Percentiles rank a stretch among this genome's conserved stretches.
These are phyloP conservation scores for Ametastegia equiseti DNA, from an alignment of 2,888 invertebrate species.

Conservation along the genomic window DNA sequence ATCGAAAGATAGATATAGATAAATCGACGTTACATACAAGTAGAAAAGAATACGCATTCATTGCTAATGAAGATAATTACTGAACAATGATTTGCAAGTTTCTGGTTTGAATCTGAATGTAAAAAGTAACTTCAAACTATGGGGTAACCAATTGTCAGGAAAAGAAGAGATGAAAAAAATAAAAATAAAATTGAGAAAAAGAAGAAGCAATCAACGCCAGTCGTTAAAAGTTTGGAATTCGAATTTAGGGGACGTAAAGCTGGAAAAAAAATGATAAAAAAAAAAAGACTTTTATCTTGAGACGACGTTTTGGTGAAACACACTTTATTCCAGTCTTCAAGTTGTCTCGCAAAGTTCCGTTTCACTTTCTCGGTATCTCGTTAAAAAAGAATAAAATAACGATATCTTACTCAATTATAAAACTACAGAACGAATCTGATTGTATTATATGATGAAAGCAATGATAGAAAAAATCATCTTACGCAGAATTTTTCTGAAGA, in stretches of 20 bases:
- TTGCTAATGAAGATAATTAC: not conserved
- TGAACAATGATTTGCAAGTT: not conserved
- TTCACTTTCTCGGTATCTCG: not conserved
- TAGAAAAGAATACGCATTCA: not conserved
- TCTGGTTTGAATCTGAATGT: not conserved
- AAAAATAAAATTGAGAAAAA: not conserved
- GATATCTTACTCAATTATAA: not conserved
- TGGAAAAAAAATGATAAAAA: not conserved
- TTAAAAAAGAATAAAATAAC: not conserved
- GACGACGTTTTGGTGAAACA: not conserved
- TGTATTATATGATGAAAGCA: too few relatives aligned
- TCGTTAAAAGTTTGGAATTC: slow-evolving; percentile 31
- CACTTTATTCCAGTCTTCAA: not conserved
- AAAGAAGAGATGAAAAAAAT: not conserved
- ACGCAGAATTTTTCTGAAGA: too few relatives aligned
- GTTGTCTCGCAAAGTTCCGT: not conserved
- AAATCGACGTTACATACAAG: not conserved
- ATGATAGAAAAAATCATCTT: not conserved
- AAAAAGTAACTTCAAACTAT: slow-evolving; percentile 8
- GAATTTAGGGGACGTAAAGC: slow-evolving; percentile 3
- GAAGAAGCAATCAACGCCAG: slow-evolving; percentile 23
- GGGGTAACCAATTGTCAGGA: slow-evolving; percentile 1
- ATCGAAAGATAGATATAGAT: not conserved
- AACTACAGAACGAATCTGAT: not conserved
- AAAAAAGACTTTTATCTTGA: slow-evolving; percentile 14